Evolutionary conservation across 2,888 invertebrate genomes (phyloP).

Genomic region (Allacma fusca): DNA sequence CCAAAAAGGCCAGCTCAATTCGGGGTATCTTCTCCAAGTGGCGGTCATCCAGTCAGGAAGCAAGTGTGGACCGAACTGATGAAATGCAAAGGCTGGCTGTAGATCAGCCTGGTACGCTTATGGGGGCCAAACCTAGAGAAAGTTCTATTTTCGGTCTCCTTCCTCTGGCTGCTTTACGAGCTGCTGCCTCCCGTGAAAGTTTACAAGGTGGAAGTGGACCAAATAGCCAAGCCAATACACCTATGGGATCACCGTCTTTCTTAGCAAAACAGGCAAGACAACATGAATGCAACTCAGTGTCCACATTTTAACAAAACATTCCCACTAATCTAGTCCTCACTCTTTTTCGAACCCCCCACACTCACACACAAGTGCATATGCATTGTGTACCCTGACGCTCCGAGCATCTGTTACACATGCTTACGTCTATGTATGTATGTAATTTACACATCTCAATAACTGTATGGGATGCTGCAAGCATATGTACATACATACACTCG

Average conservation of each 20-base stretch:
- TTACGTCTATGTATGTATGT: too few species aligned
- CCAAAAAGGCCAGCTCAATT: slow-evolving; percentile 53
- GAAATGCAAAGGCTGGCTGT: slow-evolving; percentile 54
- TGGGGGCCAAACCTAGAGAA: slow-evolving; percentile 55
- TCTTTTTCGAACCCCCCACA: neutral
- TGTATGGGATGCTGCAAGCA: too few species aligned
- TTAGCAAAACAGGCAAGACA: slow-evolving; percentile 56
- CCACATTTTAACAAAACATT: too few species aligned
- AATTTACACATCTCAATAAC: too few species aligned
- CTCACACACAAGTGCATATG: too few species aligned
- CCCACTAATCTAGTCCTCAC: neutral
- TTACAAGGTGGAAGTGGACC: slow-evolving; percentile 60
- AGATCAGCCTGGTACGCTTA: slow-evolving; percentile 34
- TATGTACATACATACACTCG: too few species aligned
- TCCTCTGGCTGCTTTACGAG: slow-evolving; percentile 60
- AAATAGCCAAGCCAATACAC: slow-evolving; percentile 60
- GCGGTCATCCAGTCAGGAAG: slow-evolving; percentile 61
- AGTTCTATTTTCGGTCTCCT: slow-evolving; percentile 61
- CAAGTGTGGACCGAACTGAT: slow-evolving; percentile 59
- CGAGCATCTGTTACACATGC: too few species aligned
- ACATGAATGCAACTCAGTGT: neutral
- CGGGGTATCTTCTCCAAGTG: slow-evolving; percentile 60
- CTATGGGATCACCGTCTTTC: slow-evolving; percentile 59
- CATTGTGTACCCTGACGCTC: neutral
- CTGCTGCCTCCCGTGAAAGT: slow-evolving; percentile 64